Evolutionary conservation across 2,888 invertebrate genomes (phyloP).

Genomic region (Malthinus seriepunctatus): DNA sequence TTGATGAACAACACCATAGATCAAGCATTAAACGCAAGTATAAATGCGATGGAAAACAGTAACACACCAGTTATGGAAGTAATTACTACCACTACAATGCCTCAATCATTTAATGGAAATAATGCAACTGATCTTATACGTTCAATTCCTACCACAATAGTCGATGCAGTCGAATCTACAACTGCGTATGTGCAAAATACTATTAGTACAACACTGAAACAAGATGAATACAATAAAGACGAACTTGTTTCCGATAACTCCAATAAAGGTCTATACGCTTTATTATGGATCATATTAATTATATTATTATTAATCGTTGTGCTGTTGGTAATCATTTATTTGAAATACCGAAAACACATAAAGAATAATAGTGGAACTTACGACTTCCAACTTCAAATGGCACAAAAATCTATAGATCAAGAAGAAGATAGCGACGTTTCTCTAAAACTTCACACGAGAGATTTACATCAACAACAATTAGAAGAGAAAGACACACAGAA

Average conservation of each 20-base stretch:
- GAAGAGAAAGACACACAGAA: too few species aligned
- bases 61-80: not conserved
- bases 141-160: constrained; percentile 5
- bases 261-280: constrained; percentile 32
- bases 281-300: constrained; percentile 37
- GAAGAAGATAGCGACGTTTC: too few species aligned
- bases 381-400: too few species aligned
- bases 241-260: constrained; percentile 14
- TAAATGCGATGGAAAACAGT: too few species aligned
- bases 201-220: constrained; percentile 5
- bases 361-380: too few species aligned
- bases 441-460: too few species aligned
- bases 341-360: constrained; percentile 30
- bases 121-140: too few species aligned
- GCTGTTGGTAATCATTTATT: constrained; percentile 33
- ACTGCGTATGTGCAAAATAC: not conserved
- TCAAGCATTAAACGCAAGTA: too few species aligned
- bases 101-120: too few species aligned
- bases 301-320: constrained; percentile 34
- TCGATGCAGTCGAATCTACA: constrained; percentile 1
- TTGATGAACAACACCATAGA: too few species aligned
- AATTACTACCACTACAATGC: not conserved
- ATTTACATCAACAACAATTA: too few species aligned
- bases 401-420: too few species aligned
- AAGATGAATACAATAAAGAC: not conserved